Evolutionary conservation across 2,797 vertebrate species (phyloP), one percentile per base, ranked within the genome.

Genomic region (Phrynocephalus guinanensis): DNA sequence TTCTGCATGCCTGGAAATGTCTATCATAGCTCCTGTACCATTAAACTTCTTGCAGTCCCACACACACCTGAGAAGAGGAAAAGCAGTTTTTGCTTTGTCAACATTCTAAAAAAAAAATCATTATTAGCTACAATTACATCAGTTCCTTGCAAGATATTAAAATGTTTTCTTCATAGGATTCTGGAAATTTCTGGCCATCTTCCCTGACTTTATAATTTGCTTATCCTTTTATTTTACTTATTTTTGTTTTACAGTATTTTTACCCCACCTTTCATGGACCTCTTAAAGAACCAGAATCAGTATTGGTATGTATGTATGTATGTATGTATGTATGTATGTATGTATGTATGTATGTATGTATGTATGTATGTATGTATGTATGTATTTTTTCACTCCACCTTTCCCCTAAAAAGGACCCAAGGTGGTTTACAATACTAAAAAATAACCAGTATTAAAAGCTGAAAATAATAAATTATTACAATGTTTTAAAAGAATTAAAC

Each of bases 31-130:
- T 86, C 20, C 87, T 60, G 3, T 85, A 67, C 91, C 91, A 91
- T 93, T 93, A 33, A 93, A 44, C 82, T 92, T 84, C n/a, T 81
- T 80, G 72, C 28, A 93, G 86, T 89, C 88, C 88, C 81, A 77
- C 88, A 82, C 88, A 89, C 93, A 93, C 88, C 93, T 95, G 93
- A 88, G 83, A 75, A 83, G 79, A 92, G 90, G 91, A 91, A 86
- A 88, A 26, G 18, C 0, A 33, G 0, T 20, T 73, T 87, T 86
- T 91, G 28, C 83, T 95, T 91, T 89, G 89, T 90, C 2, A 6
- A 63, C 9, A 1, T 77, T 87, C 38, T 87, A 33, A 33, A 33
- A 33, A 60, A 22, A 44, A 87, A 4, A 88, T 93, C 73, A 81
- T 85, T 83, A 20, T 72, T 84, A 68, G 70, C 15, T 22, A 83